A percentile compares a stretch with the other conserved stretches of the same genome.
Evolutionary conservation across 1,140 invertebrate species (phyloP).

Genomic region (Anadara kagoshimensis): DNA sequence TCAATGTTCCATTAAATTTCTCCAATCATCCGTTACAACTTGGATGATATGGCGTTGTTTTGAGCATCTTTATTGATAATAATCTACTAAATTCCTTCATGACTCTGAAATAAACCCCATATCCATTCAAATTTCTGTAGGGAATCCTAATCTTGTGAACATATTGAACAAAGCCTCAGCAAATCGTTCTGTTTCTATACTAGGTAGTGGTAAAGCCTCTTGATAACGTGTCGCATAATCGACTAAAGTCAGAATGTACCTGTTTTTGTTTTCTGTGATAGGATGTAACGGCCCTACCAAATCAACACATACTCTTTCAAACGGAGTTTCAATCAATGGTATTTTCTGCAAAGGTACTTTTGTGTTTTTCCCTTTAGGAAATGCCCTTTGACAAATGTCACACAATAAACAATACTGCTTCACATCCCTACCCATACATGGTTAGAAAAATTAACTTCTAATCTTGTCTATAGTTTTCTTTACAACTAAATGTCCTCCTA

Average conservation of each 20-base stretch:
- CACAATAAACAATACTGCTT: neutral
- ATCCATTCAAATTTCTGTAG: constrained; percentile 71
- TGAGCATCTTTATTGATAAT: constrained; percentile 1
- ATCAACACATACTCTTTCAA: constrained; percentile 4
- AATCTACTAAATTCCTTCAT: constrained; percentile 6
- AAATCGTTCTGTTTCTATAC: constrained; percentile 32
- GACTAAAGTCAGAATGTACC: constrained; percentile 10
- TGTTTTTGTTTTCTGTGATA: constrained; percentile 9
- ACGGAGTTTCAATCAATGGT: neutral
- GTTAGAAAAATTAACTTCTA: constrained; percentile 3
- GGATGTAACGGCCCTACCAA: constrained; percentile 26
- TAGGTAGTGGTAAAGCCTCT: constrained; percentile 40
- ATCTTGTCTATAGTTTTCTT: neutral
- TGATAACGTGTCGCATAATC: constrained; percentile 46
- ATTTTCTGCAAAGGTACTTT: neutral
- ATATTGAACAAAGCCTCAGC: constrained; percentile 48
- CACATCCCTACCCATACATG: neutral
- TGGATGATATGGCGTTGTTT: constrained; percentile 14
- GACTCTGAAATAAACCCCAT: constrained; percentile 71
- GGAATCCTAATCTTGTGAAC: too few relatives aligned
- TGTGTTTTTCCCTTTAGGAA: constrained; percentile 1
- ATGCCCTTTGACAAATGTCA: neutral
- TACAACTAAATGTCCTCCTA: too few relatives aligned
- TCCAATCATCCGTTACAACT: constrained; percentile 12
- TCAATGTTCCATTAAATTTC: constrained; percentile 22